Evolutionary conservation across 2,113 vertebrate genomes (phyloP), one percentile per base, ranked within the genome.

Genomic region (Aegithalos caudatus): DNA sequence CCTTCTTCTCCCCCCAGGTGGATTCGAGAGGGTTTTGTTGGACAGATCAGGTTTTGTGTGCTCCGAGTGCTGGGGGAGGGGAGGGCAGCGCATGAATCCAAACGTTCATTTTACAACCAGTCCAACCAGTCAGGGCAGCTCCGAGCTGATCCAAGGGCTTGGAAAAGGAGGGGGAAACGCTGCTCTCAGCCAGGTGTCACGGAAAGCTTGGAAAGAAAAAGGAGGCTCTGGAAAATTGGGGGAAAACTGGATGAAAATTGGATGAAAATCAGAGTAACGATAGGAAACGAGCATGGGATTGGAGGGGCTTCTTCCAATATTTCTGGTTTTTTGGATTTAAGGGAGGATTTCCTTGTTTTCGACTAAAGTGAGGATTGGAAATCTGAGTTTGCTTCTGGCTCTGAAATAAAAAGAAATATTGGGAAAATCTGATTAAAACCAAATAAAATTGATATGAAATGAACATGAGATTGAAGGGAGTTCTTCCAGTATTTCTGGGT

Each of bases 121-220:
- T 98, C 98, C 98, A 98, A 99, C 99, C 99, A 99, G 99, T 99
- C 97, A 95, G 98, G 98, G 98, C 99, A 99, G 99, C 98, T 99
- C 97, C 93, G 97, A 97, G 98, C 98, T 98, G 92, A 85, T 81
- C 79, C 72, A 27, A 94, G 81, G 78, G 40, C 77, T 17, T 9
- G 73, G 61, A 25, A 58, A 23, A 57, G 76, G 94, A 21, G 89
- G 84, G 81, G 88, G 40, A 60, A 73, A 51, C 86, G 91, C 61
- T 38, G 29, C 80, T 90, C 64, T 79, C 78, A 14, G 71, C 1
- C 14, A 38, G 74, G n/a, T 67, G 90, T 48, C 16, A 13, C 2
- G 19, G 67, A 9, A 11, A 82, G n/a, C 65, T 50, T 3, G 44
- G 84, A 2, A 5, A 58, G 42, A 2, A 7, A 38, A 6, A 1